These are phyloP conservation scores for Macrochelys suwanniensis DNA, from an alignment of 2,797 vertebrate species.

Conservation along the genomic window DNA sequence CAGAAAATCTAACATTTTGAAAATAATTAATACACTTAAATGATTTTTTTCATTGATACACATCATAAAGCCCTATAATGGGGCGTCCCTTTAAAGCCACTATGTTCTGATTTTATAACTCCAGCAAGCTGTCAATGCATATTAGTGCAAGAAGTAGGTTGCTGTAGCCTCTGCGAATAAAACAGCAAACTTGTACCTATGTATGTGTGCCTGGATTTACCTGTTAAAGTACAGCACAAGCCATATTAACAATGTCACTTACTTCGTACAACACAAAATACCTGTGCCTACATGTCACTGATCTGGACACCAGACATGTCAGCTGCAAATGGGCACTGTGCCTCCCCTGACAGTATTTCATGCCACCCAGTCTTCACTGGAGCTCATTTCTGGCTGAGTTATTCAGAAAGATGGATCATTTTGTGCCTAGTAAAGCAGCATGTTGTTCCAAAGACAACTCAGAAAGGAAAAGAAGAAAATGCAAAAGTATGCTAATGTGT, in stretches of 20 bases:
- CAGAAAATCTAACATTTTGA: constrained; percentile 5
- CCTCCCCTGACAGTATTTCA: background rate
- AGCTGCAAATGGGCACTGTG: background rate
- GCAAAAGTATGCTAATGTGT: constrained; percentile 28
- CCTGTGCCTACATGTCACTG: background rate
- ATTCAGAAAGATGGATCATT: fast-evolving
- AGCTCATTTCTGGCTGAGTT: background rate
- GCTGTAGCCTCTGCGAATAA: background rate
- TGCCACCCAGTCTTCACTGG: background rate
- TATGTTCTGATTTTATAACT: background rate
- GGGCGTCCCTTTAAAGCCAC: background rate
- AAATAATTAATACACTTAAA: background rate
- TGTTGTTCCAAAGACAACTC: background rate
- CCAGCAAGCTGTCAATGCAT: background rate
- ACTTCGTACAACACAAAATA: background rate
- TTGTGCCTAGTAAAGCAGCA: constrained; percentile 15
- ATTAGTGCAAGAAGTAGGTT: background rate
- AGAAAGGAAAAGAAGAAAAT: background rate
- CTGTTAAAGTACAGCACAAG: background rate
- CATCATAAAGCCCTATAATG: background rate
- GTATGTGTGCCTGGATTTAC: background rate
- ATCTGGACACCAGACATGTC: background rate
- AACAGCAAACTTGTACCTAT: background rate
- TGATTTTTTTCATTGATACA: background rate
- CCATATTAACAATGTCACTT: background rate